A percentile compares a stretch with the other conserved stretches of the same genome.
Conservation (phyloP, 2,113 vertebrate genomes). For the Perca schrenkii region DNA sequence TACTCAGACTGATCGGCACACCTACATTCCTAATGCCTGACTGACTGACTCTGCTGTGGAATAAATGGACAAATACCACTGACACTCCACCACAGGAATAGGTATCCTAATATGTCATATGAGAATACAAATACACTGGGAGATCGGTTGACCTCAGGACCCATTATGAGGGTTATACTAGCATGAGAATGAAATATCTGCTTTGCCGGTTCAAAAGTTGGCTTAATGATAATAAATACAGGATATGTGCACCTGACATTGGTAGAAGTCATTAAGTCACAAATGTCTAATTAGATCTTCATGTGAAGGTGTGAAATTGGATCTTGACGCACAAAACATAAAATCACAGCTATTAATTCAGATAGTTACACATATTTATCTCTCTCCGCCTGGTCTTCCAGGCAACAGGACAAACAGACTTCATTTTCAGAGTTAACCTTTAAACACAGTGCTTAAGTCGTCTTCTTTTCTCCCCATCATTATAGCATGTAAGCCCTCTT, state of each 20-base stretch:
- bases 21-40: slow-evolving; percentile 83
- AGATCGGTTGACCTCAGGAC: slow-evolving; percentile 23
- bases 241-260: slow-evolving; percentile 17
- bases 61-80: slow-evolving; percentile 56
- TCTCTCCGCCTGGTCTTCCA: slow-evolving; percentile 33
- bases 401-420: slow-evolving; percentile 65
- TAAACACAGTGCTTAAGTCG: slow-evolving; percentile 64
- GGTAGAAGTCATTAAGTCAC: slow-evolving; percentile 25
- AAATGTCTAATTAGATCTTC: slow-evolving; percentile 28
- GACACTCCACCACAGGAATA: slow-evolving; percentile 27
- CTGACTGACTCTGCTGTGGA: slow-evolving; percentile 57
- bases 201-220: slow-evolving; percentile 30
- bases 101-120: slow-evolving; percentile 63
- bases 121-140: slow-evolving; percentile 63
- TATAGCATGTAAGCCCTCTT: slow-evolving; percentile 73
- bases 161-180: slow-evolving; percentile 2
- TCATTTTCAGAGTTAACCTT: slow-evolving; percentile 68
- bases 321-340: slow-evolving; percentile 22
- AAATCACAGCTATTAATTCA: slow-evolving; percentile 62
- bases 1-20: slow-evolving; percentile 67
- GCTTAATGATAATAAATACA: slow-evolving; percentile 30
- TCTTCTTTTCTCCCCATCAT: slow-evolving; percentile 64
- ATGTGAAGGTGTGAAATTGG: slow-evolving; percentile 15
- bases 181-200: slow-evolving; percentile 23
- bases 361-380: slow-evolving; percentile 57